phyloP scores from a whole-genome alignment of 92 coral and sea anemone genomes.

The Bergia sp. region DNA sequence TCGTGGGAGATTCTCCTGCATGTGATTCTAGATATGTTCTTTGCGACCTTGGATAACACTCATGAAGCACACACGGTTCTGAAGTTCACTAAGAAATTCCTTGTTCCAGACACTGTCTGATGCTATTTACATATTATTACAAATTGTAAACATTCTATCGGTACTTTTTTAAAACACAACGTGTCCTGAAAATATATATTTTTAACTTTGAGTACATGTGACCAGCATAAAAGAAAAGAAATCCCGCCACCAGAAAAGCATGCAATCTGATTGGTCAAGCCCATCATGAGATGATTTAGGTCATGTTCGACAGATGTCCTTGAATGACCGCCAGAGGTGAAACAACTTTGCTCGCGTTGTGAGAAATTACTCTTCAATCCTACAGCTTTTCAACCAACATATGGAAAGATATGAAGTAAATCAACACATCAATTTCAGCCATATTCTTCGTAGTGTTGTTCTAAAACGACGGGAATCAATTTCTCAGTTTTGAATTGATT shows the following conservation, averaged over 20 bases:
- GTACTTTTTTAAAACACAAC: neutral
- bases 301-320: neutral
- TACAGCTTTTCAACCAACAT: neutral
- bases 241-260: slow-evolving; percentile 27
- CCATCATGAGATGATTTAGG: slow-evolving; percentile 1
- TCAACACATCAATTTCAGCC: neutral
- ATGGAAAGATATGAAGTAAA: neutral
- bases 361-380: neutral
- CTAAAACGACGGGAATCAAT: neutral
- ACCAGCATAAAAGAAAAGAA: neutral
- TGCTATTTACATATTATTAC: slow-evolving; percentile 14
- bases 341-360: neutral
- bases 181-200: neutral
- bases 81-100: too few species aligned
- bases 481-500: neutral
- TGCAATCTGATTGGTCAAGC: slow-evolving; percentile 28
- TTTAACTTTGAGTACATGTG: slow-evolving; percentile 3
- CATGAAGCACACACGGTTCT: too few species aligned
- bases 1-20: too few species aligned
- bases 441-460: neutral
- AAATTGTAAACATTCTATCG: neutral
- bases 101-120: neutral
- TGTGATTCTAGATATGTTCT: too few species aligned
- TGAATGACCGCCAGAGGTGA: slow-evolving; percentile 17
- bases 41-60: too few species aligned